Base-by-base conservation (phyloP, 1,140 invertebrate species). In the Caenorhabditis latens region DNA sequence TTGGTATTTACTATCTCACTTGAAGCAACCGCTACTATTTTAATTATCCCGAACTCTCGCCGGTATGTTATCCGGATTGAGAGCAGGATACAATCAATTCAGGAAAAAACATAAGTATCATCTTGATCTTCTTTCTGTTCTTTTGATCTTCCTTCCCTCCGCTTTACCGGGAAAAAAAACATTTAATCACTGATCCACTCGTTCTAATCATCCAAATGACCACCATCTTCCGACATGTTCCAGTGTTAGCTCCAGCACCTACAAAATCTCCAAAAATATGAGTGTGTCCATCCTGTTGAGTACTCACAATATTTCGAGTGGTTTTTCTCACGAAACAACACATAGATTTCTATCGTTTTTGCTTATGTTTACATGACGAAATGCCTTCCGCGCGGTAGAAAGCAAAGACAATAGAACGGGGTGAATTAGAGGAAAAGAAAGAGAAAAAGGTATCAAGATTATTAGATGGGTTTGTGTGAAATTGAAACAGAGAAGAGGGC, bases 321-420 rank as follows among this genome's bases (percentile, higher is more conserved):
- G 71, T 79, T 79, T 79, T 79, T 79, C 71, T 79, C 71, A 79
- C 71, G 71, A 79, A 50, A 50, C 46, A 50, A 50, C 71, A 79
- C 46, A 48, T 16, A 43, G 46, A 71, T 50, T 53, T 53, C 71
- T 79, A 79, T 79, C 46, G 71, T 79, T 79, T 48, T 79, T 79
- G 71, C n/a, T 24, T n/a, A 79, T 79, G 71, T 79, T 48, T 40
- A 79, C 71, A 79, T 53, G 50, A 53, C 65, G 32, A 19, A 32
- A 16, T 63, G 65, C 65, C 65, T 71, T 71, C 65, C 65, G 65
- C 65, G 42, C 40, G 14, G 14, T 14, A 46, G 40, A 71, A 8
- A 43, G 42, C 42, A 46, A 46, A 71, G 65, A 71, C 61, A 63
- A 63, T 63, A 63, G 55, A 11, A 19, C 2, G n/a, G 6, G 14